A percentile compares a stretch with the other conserved stretches of the same genome.
Conservation (phyloP, 2,797 vertebrate genomes). For the Coracias cyanogaster region DNA sequence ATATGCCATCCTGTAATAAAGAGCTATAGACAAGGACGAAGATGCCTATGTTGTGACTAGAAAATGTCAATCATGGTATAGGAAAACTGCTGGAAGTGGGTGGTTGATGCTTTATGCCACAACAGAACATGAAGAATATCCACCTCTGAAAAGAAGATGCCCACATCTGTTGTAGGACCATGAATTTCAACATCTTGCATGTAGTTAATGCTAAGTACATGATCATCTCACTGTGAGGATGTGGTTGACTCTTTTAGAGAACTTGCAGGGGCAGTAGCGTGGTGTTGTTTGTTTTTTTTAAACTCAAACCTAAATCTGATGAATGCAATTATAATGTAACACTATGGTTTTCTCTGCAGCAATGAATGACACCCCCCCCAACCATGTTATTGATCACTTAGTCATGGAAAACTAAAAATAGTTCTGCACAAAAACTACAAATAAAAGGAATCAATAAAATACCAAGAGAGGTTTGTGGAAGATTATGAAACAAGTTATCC, state of each 20-base stretch:
- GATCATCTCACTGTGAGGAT: background rate
- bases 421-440: background rate
- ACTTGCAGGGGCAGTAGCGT: rapidly evolving
- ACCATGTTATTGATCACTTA: background rate
- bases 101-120: background rate
- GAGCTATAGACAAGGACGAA: background rate
- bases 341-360: background rate
- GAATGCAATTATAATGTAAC: background rate
- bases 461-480: background rate
- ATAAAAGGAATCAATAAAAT: background rate
- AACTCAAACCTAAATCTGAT: background rate
- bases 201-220: background rate
- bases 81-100: background rate
- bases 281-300: background rate
- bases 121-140: background rate
- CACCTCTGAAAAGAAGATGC: background rate
- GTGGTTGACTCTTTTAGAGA: background rate
- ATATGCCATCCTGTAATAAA: background rate
- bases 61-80: background rate
- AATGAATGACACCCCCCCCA: background rate
- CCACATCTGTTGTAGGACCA: background rate
- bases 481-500: background rate
- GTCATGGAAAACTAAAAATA: background rate
- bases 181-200: background rate
- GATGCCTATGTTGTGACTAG: background rate